Percentiles rank a stretch among this genome's conserved stretches.
phyloP scores from a whole-genome alignment of 2,888 invertebrate genomes.

The Caenorhabditis becei region DNA sequence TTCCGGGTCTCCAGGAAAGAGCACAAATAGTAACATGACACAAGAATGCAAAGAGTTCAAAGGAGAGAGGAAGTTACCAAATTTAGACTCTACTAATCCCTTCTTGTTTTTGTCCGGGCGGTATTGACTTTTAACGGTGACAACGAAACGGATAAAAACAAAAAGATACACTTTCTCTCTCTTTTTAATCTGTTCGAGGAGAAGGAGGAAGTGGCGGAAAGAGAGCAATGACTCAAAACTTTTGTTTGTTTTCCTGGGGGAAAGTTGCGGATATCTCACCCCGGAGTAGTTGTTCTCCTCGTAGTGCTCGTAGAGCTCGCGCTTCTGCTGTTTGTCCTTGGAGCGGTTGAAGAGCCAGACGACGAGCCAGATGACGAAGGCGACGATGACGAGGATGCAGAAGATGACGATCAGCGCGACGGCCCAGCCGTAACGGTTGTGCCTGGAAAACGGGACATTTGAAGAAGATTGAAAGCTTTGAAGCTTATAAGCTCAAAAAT shows the following conservation, averaged over 20 bases:
- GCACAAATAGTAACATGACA: conserved; percentile 27
- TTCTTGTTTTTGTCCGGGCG: background rate
- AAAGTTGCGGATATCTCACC: conserved; percentile 27
- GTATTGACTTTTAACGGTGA: conserved; percentile 3
- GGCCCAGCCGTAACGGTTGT: conserved; percentile 72
- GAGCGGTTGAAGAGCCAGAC: conserved; percentile 73
- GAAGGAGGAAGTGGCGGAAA: too few relatives aligned
- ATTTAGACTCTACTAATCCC: too few relatives aligned
- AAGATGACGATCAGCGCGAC: conserved; percentile 75
- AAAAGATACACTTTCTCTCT: conserved; percentile 29
- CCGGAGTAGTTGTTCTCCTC: conserved; percentile 63
- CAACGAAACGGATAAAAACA: conserved; percentile 19
- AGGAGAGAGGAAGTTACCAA: background rate
- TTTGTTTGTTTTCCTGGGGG: conserved; percentile 20
- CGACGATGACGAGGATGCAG: conserved; percentile 70
- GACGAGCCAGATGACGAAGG: conserved; percentile 68
- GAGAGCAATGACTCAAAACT: conserved; percentile 46
- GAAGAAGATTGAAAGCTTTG: too few relatives aligned
- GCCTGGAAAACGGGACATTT: conserved; percentile 69
- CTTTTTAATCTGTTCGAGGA: conserved; percentile 37
- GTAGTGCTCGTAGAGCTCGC: conserved; percentile 61
- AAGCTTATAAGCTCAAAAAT: too few relatives aligned
- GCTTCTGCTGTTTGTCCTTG: conserved; percentile 67
- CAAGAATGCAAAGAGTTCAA: conserved; percentile 1
- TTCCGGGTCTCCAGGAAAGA: conserved; percentile 28